Base-by-base conservation (phyloP, 2,797 vertebrate genomes). In the Liasis olivaceus region DNA sequence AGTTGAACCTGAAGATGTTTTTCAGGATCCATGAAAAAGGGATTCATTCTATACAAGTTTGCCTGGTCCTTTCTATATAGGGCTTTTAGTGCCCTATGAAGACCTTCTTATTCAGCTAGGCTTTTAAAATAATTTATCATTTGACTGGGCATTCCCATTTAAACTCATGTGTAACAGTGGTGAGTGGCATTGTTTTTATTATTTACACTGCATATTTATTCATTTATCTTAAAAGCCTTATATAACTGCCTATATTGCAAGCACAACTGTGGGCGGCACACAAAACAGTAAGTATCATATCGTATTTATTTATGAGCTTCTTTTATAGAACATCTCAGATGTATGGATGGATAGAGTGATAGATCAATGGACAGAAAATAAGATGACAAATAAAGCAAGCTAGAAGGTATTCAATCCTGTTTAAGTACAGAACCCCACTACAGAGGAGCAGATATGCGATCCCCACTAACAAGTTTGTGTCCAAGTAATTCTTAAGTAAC, bases 191-290 rank as follows among this genome's bases (percentile, higher is more conserved):
- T 1, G 1, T 47, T 81, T 77, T 81, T 81, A 81, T 81, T 47
- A 47, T 47, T 81, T 81, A 81, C 22, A 1, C 77, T 47, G 42
- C 9, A 1, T 22, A 42, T 77, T 77, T 47, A 77, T 72, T 72
- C 31, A 77, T 81, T 47, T 24, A 47, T 81, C 72, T 81, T 81
- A 42, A 81, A 47, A 81, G 36, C 72, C 20, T 47, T 36, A 24
- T 36, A 47, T 42, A 81, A 20, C 8, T 47, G 36, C 20, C 51
- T 54, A 54, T 9, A 54, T 54, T 54, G 51, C 8, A 54, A 47
- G 1, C 4, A 47, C 36, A 81, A 81, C 1, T 0, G 1, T 24
- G 72, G 36, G 36, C 3, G 2, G 6, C 3, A 0, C 36, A 24
- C 36, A 47, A 24, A 47, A 81, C 1, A 1, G 20, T 36, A 24